Evolutionary conservation across 2,888 invertebrate species (phyloP), one percentile per base, ranked within the genome.

Genomic region (Teleiodes luculella): DNA sequence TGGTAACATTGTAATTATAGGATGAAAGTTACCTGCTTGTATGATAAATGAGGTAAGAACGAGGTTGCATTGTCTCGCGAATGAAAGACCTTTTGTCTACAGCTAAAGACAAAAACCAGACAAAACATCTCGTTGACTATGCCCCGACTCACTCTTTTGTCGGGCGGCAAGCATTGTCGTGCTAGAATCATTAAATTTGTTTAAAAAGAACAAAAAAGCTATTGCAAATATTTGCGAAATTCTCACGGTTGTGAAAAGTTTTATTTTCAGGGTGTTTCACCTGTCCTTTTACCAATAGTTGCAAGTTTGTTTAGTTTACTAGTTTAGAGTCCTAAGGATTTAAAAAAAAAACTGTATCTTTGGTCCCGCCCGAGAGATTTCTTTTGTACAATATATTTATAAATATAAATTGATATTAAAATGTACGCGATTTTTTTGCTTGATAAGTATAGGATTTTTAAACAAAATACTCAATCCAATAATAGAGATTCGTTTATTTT

Each of bases 1-100:
- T 66, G 66, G 68, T 62, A 73, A 83, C 86, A 80, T 85, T 84
- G 83, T 87, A 86, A 87, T 87, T 84, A 87, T 81, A 80, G 80
- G 80, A 84, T 86, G 87, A 87, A 86, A 87, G 87, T 88, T 81
- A 83, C 84, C 81, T 84, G 85, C 74, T 78, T 81, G 79, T 80
- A 84, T 88, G 87, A 89, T 86, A 86, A 88, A 89, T 87, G 88
- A 89, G 76, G 80, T 81, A 79, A 79, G 83, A 83, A 82, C 80
- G 79, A 76, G 71, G 62, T 75, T 61, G 76, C 75, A 86, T 88
- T 88, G 87, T 88, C 75, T 78, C 69, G 70, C 66, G 74, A 73
- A 81, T 87, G 82, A 88, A 88, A 87, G 86, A 78, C 66, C 84
- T 80, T 86, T 89, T 88, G 88, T 88, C 80, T 86, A 83, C 81